A percentile compares a stretch with the other conserved stretches of the same genome.
Evolutionary conservation across 2,888 invertebrate genomes (phyloP).

Genomic region (Hedya salicella): DNA sequence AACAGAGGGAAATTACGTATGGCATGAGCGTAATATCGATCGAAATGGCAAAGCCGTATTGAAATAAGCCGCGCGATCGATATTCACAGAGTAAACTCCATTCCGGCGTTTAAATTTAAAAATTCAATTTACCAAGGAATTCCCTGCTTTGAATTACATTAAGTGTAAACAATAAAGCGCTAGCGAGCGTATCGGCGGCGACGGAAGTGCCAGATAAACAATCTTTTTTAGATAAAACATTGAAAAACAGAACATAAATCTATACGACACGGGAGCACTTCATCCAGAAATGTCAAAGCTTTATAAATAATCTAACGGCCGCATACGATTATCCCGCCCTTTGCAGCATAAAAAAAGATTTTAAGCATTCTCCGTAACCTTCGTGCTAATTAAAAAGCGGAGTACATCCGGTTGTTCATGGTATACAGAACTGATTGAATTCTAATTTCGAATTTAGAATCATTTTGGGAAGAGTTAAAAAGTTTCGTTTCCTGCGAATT

Average conservation of each 20-base stretch:
- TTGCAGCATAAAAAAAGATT: conserved; percentile 60
- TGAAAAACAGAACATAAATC: conserved; percentile 81
- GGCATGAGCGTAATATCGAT: conserved; percentile 74
- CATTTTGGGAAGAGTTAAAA: conserved; percentile 64
- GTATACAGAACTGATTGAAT: conserved; percentile 70
- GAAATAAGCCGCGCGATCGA: conserved; percentile 70
- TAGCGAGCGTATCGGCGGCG: conserved; percentile 82
- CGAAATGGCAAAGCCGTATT: conserved; percentile 71
- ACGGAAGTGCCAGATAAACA: conserved; percentile 84
- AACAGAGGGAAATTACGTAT: conserved; percentile 69
- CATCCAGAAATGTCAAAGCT: conserved; percentile 72
- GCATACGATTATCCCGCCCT: conserved; percentile 55
- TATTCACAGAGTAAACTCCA: conserved; percentile 70
- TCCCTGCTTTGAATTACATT: conserved; percentile 85
- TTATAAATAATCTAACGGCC: conserved; percentile 58
- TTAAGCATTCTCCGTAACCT: conserved; percentile 67
- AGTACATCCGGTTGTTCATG: conserved; percentile 72
- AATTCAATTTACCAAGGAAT: conserved; percentile 82
- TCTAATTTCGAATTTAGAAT: conserved; percentile 76
- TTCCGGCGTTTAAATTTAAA: conserved; percentile 76
- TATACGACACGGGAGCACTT: conserved; percentile 67
- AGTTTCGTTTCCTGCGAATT: conserved; percentile 72
- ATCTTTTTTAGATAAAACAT: conserved; percentile 83
- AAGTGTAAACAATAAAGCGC: conserved; percentile 83
- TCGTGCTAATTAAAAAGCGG: conserved; percentile 78